Evolutionary conservation across 2,888 invertebrate genomes (phyloP), one percentile per base, ranked within the genome.

Genomic region (Epinotia bilunana): DNA sequence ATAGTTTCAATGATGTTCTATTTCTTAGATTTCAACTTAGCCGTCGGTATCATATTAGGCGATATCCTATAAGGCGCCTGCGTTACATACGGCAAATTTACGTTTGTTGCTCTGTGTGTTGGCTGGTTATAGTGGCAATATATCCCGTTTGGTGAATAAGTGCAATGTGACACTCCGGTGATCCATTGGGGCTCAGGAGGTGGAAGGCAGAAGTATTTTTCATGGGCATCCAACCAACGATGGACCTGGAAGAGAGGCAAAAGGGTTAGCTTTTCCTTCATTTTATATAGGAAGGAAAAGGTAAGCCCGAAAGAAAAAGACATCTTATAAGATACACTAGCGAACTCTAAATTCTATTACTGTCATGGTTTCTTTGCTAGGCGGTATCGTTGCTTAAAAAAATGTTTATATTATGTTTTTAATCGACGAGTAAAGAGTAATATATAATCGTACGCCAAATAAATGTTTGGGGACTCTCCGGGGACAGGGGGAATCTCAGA

Each of bases 211-310:
- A 69, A 69, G 69, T 60, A 69, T 23, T 69, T 69, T 28, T 69
- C 46, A 18, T 69, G 69, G 9, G 69, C 69, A 13, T 69, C 69
- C 7, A 69, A 43, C 69, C 69, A 69, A 6, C 69, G 69, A 18
- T 46, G 58, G n/a, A 69, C 69, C 69, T 69, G 58, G 9, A 43
- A 28, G 11, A 61, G 16, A 61, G 7, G 28, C 5, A 7, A 9
- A 33, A 28, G n/a, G 6, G 7, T 53, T 53, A 53, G n/a, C 4
- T 53, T 46, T 46, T 1, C 1, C 6, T 9, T 39, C 9, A 39
- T 39, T 39, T 39, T 9, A 39, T 39, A 7, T 2, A 9, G 39
- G 39, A 39, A 39, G 9, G 9, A 9, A 9, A 39, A 0, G 39
- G 39, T 39, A 7, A 2, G 7, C 7, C 39, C 39, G 7, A 9